phyloP scores from a whole-genome alignment of 2,888 invertebrate species.

The Caenorhabditis uteleia region DNA sequence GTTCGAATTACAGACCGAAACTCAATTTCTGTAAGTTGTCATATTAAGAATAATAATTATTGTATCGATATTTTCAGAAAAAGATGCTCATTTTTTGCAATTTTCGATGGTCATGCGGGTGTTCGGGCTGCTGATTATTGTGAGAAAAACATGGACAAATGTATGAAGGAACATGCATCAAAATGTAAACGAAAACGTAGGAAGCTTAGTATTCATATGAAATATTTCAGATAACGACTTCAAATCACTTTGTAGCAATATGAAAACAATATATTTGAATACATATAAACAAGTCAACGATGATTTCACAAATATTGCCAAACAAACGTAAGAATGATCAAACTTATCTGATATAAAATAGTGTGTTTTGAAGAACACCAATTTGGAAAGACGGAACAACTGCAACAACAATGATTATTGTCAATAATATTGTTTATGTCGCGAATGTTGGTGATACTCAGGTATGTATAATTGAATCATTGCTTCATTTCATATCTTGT shows the following conservation, averaged over 20 bases:
- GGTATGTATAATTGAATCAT: conserved; percentile 61
- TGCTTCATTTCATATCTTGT: conserved; percentile 3
- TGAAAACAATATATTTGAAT: conserved; percentile 71
- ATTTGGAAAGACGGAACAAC: conserved; percentile 74
- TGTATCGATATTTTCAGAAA: conserved; percentile 32
- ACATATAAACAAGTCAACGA: conserved; percentile 73
- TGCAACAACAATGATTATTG: conserved; percentile 72
- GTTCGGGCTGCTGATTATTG: conserved; percentile 72
- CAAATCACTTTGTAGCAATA: conserved; percentile 69
- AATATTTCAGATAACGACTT: conserved; percentile 37
- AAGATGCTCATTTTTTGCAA: conserved; percentile 71
- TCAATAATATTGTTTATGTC: conserved; percentile 72
- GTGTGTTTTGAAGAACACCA: conserved; percentile 71
- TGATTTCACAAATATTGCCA: conserved; percentile 72
- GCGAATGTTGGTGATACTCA: conserved; percentile 74
- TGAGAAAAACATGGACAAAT: conserved; percentile 62
- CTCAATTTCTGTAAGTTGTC: no score
- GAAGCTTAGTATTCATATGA: not conserved
- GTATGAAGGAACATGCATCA: conserved; percentile 60
- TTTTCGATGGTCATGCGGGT: conserved; percentile 74
- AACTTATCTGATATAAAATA: not conserved
- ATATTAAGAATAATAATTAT: conserved; percentile 20
- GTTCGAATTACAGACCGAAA: no score
- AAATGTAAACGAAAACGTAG: no score
- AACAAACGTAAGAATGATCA: conserved; percentile 69